Percentiles rank a stretch among this genome's conserved stretches.
These are phyloP conservation scores for Poeciliopsis paucimaculata DNA, from an alignment of 2,797 vertebrate species.

Conservation along the genomic window DNA sequence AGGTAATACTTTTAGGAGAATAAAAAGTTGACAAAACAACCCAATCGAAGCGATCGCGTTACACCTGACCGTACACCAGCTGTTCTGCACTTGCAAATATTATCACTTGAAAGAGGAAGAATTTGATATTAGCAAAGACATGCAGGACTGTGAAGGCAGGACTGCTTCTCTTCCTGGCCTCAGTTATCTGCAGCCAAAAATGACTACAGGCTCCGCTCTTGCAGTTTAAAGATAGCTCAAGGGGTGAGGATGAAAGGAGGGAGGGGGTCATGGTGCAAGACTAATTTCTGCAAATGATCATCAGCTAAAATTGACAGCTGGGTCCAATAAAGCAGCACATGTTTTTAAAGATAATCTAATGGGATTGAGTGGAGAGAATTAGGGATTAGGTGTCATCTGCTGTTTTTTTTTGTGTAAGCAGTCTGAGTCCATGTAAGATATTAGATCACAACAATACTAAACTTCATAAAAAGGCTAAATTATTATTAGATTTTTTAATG, in stretches of 20 bases:
- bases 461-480: background rate
- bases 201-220: constrained; percentile 62
- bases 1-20: constrained; percentile 42
- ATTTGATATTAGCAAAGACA: constrained; percentile 36
- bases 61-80: constrained; percentile 32
- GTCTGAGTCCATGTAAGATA: constrained; percentile 9
- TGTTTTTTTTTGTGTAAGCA: constrained; percentile 19
- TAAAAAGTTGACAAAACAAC: constrained; percentile 46
- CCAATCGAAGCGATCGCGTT: constrained; percentile 51
- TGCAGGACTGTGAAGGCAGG: constrained; percentile 26
- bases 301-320: constrained; percentile 60
- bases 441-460: background rate
- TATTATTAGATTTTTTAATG: background rate
- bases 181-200: constrained; percentile 71
- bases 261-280: background rate
- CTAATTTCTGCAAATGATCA: constrained; percentile 34
- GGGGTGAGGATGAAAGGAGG: constrained; percentile 21
- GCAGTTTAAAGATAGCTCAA: constrained; percentile 73
- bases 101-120: background rate
- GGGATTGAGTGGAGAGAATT: constrained; percentile 28
- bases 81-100: background rate
- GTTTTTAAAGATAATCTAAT: constrained; percentile 61
- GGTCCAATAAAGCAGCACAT: constrained; percentile 46
- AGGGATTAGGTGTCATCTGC: constrained; percentile 44
- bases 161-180: constrained; percentile 46